Conservation (phyloP, 53 echinoderm and acorn worm genomes). For the Patiria pectinifera region DNA sequence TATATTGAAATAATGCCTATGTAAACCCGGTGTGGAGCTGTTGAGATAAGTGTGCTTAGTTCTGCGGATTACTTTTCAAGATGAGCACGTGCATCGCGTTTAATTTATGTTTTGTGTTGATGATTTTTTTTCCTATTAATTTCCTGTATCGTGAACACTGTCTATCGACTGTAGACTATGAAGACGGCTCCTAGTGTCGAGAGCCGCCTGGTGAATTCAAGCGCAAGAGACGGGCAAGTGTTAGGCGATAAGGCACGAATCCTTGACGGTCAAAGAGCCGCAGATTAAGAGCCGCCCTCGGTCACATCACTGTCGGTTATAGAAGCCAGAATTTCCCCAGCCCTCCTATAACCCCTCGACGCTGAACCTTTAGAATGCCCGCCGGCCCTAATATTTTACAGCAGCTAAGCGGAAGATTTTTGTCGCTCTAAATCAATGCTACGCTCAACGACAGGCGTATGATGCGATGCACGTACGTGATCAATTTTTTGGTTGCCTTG, state of each 20-base stretch:
- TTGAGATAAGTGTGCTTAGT: background rate
- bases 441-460: constrained; percentile 12
- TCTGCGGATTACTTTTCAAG: background rate
- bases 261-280: constrained; percentile 29
- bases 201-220: constrained; percentile 22
- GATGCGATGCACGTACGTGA: constrained; percentile 30
- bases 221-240: background rate
- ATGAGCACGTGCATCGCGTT: background rate
- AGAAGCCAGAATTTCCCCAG: background rate
- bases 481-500: constrained; percentile 2
- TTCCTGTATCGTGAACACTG: background rate
- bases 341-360: background rate
- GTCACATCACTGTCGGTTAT: constrained; percentile 22
- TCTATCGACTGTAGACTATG: background rate
- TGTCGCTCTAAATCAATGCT: constrained; percentile 47
- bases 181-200: constrained; percentile 1
- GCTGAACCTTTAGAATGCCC: background rate
- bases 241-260: constrained; percentile 12
- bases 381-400: constrained; percentile 43
- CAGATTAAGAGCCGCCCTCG: constrained; percentile 15
- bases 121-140: background rate
- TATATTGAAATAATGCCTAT: no score
- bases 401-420: constrained; percentile 46
- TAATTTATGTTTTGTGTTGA: background rate
- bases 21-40: background rate